Conservation (phyloP, 2,797 vertebrate genomes). For the Syngnathus rostellatus region DNA sequence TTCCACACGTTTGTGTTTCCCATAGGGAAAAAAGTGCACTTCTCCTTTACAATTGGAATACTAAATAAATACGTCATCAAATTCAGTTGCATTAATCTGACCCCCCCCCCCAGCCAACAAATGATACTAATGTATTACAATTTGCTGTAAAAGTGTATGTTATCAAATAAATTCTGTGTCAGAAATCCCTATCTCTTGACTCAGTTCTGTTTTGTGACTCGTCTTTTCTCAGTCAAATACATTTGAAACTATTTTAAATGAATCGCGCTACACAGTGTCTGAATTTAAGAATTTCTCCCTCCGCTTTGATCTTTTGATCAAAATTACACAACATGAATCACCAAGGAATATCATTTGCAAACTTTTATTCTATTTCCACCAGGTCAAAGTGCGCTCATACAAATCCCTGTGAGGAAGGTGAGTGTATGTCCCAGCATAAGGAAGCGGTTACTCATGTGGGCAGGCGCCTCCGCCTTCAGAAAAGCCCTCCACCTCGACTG, state of each 20-base stretch:
- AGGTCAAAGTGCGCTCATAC: conserved; percentile 40
- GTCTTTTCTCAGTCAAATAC: too few relatives aligned
- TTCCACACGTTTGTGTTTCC: background rate
- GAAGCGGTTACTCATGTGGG: conserved; percentile 16
- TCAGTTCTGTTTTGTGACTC: too few relatives aligned
- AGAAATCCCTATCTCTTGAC: background rate
- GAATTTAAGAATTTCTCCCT: too few relatives aligned
- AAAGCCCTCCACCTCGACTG: conserved; percentile 39
- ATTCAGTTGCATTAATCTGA: background rate
- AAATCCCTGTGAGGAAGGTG: conserved; percentile 43
- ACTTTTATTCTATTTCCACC: conserved; percentile 28
- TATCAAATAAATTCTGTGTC: conserved; percentile 1
- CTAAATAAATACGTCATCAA: background rate
- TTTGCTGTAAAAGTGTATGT: background rate
- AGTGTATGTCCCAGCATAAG: conserved; percentile 41
- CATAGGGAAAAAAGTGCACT: background rate
- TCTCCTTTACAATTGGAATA: background rate
- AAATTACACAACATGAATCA: background rate
- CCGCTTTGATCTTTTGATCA: too few relatives aligned
- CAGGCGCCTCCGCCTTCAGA: conserved; percentile 32
- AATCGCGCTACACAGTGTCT: too few relatives aligned
- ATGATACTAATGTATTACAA: background rate
- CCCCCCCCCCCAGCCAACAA: background rate
- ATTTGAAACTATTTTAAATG: too few relatives aligned
- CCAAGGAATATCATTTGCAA: background rate